A percentile compares a stretch with the other conserved stretches of the same genome.
Evolutionary conservation across 2,113 vertebrate genomes (phyloP).

Genomic region (Nematolebias whitei): DNA sequence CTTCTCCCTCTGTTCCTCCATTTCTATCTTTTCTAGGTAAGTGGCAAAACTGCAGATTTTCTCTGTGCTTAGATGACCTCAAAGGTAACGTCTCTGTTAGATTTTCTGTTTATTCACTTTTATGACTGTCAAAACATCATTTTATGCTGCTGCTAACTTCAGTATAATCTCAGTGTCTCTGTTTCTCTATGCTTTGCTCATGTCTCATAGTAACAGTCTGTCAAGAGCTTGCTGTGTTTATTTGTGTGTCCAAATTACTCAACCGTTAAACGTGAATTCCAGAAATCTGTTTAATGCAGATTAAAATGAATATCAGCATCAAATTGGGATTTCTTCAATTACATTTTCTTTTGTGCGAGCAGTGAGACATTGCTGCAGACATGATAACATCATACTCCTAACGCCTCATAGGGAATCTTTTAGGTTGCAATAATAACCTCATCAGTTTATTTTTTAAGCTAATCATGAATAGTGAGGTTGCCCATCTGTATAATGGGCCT

Average conservation of each 20-base stretch:
- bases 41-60: conserved; percentile 56
- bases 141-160: background rate
- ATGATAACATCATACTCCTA: background rate
- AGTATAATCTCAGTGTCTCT: background rate
- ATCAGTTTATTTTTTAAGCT: conserved; percentile 18
- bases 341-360: background rate
- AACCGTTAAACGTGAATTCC: background rate
- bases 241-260: background rate
- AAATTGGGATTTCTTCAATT: background rate
- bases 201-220: background rate
- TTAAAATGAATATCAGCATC: background rate
- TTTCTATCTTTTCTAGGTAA: conserved; percentile 69
- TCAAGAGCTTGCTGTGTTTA: no score
- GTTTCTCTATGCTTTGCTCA: background rate
- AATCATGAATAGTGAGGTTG: conserved; percentile 29
- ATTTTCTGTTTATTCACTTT: conserved; percentile 3
- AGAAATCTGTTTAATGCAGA: background rate
- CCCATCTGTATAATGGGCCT: conserved; percentile 26
- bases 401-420: conserved; percentile 11
- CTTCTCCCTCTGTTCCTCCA: background rate
- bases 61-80: conserved; percentile 37
- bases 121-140: conserved; percentile 3
- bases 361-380: background rate
- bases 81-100: conserved; percentile 53
- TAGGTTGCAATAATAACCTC: background rate